Base-by-base conservation (phyloP, 2,888 invertebrate genomes). In the Lottia gigantea region DNA sequence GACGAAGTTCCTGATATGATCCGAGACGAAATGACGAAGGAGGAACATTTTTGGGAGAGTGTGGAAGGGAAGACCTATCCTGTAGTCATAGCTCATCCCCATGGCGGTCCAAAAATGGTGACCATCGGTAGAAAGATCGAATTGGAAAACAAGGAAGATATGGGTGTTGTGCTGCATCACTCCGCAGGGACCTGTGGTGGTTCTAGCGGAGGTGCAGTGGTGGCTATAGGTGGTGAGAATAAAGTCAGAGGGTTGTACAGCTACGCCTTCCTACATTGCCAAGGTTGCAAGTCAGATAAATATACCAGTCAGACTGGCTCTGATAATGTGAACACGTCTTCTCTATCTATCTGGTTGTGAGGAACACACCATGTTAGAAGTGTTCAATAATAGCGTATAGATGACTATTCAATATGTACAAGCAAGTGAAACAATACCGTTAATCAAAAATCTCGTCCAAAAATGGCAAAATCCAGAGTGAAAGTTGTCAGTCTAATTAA, bases 81-180 rank as follows among this genome's bases (percentile, higher is more conserved):
- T 2, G 19, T 55, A 12, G 55, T 23, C 11, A 55, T 55, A 19
- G 23, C 55, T 23, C 55, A 55, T 19, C 55, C 55, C 3, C 55
- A 55, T 19, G 55, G 55, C 8, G 55, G 55, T 23, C 55, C 55
- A 55, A 55, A 55, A 55, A 55, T 55, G 55, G 55, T 55, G 23
- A 55, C 55, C 2, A 55, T 55, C 6, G 55, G 55, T 19, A 19
- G 15, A 55, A 55, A 55, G 23, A 55, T 55, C 23, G 23, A 23
- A 23, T 19, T 55, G 11, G 55, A 55, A 55, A 23, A 55, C 3
- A 55, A 55, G 55, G 55, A 55, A 23, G 55, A 55, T 11, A 23
- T 23, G 23, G 55, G 55, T 2, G 55, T 55, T 19, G 55, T 55
- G 11, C 14, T 55, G 23, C 55, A 55, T 8, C 55, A 55, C 15